These are phyloP conservation scores for Cuniculus paca DNA, from an alignment of 2,797 vertebrate species.

Conservation along the genomic window DNA sequence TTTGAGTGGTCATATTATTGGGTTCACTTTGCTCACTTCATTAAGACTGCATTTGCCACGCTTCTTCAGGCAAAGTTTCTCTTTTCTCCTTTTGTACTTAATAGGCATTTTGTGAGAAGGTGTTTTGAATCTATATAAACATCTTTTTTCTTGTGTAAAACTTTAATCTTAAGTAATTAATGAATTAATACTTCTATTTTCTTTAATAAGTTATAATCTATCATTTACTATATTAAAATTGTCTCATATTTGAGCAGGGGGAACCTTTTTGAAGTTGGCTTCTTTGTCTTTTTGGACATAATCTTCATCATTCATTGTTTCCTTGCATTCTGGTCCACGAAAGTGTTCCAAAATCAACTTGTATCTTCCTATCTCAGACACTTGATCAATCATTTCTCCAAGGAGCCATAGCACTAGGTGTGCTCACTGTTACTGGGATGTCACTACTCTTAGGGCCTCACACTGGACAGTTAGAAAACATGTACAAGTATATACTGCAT, in stretches of 20 bases:
- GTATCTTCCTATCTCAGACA: not conserved
- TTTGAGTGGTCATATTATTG: not conserved
- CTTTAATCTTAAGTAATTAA: not conserved
- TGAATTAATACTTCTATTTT: not conserved
- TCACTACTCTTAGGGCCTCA: not conserved
- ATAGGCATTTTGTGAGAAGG: conserved; percentile 29
- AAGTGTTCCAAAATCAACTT: not conserved
- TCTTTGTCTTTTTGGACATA: not conserved
- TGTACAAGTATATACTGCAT: not conserved
- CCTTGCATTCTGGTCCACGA: not conserved
- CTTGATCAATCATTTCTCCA: not conserved
- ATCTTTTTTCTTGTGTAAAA: conserved; percentile 19
- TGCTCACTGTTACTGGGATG: not conserved
- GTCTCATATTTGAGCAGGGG: not conserved
- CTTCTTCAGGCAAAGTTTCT: not conserved
- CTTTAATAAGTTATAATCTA: conserved; percentile 24
- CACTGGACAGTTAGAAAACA: not conserved
- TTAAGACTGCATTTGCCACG: not conserved
- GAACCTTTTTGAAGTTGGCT: not conserved
- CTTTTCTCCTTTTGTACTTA: not conserved
- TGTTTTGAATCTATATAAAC: not conserved
- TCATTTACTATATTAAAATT: conserved; percentile 38
- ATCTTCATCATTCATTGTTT: not conserved
- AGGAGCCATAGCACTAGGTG: not conserved
- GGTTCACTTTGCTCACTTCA: not conserved